Evolutionary conservation across 2,797 vertebrate genomes (phyloP).

Genomic region (Intellagama lesueurii): DNA sequence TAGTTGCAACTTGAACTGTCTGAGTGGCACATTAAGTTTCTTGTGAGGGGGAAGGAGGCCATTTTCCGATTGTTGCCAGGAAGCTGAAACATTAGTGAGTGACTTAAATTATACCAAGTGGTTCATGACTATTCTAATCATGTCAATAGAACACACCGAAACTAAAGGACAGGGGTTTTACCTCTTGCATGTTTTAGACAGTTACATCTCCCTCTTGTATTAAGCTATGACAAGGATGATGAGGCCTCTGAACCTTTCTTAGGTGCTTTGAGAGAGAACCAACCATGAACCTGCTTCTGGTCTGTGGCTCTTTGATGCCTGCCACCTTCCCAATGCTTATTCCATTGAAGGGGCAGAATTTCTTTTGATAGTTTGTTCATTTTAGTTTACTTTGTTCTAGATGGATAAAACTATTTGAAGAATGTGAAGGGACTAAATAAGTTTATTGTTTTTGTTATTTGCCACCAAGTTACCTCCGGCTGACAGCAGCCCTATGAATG

Average conservation of each 20-base stretch:
- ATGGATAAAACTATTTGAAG: slow-evolving; percentile 32
- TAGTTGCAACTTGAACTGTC: neutral
- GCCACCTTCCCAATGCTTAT: neutral
- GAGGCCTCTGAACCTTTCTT: neutral
- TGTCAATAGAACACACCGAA: neutral
- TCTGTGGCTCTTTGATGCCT: neutral
- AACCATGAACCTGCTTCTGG: neutral
- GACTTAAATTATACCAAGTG: neutral
- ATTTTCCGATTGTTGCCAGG: neutral
- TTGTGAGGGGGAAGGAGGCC: neutral
- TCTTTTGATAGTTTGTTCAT: neutral
- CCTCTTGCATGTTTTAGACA: neutral
- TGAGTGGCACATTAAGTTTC: neutral
- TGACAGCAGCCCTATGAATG: no score
- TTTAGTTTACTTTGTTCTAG: slow-evolving; percentile 44
- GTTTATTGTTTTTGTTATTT: no score
- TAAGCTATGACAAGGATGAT: neutral
- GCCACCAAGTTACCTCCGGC: no score
- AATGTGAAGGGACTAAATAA: no score
- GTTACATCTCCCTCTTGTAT: neutral
- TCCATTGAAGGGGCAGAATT: slow-evolving; percentile 49
- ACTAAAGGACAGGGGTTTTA: neutral
- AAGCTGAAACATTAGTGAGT: neutral
- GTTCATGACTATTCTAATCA: neutral
- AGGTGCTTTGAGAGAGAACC: neutral